Percentiles rank a stretch among this genome's conserved stretches.
Conservation (phyloP, 2,888 invertebrate genomes). For the Hipparchia semele region DNA sequence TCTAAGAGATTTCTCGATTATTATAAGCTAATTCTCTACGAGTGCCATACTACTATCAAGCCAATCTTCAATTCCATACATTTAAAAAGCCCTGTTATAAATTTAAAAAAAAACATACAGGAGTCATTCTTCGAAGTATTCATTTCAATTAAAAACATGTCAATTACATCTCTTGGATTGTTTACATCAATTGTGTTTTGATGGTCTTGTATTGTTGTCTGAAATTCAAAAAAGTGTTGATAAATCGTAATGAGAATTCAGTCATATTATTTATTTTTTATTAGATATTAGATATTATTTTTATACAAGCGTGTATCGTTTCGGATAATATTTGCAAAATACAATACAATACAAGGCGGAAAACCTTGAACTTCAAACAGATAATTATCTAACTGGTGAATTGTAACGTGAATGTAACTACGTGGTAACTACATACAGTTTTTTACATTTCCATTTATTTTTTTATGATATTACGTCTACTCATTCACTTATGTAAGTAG, state of each 20-base stretch:
- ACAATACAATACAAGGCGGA: conserved; percentile 6
- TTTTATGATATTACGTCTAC: neutral
- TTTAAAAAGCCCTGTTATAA: neutral
- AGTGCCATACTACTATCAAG: neutral
- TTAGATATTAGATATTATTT: too few species aligned
- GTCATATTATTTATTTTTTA: neutral
- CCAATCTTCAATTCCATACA: neutral
- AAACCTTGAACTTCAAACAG: conserved; percentile 17
- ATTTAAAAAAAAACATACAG: conserved; percentile 54
- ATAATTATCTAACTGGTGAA: neutral
- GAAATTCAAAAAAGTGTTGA: conserved; percentile 12
- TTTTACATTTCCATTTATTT: neutral
- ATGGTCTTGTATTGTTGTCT: conserved; percentile 82
- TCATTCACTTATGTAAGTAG: neutral
- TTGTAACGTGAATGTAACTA: neutral
- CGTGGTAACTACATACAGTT: too few species aligned
- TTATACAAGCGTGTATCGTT: neutral
- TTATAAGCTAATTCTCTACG: neutral
- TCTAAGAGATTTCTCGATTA: neutral
- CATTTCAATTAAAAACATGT: conserved; percentile 85
- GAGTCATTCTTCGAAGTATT: conserved; percentile 62
- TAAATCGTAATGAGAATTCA: neutral
- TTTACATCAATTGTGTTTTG: conserved; percentile 64
- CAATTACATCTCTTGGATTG: conserved; percentile 85
- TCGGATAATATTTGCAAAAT: conserved; percentile 9